Percentiles rank a stretch among this genome's conserved stretches.
These are phyloP conservation scores for Heteromyza rotundicornis DNA, from an alignment of 2,888 invertebrate species.

Conservation along the genomic window DNA sequence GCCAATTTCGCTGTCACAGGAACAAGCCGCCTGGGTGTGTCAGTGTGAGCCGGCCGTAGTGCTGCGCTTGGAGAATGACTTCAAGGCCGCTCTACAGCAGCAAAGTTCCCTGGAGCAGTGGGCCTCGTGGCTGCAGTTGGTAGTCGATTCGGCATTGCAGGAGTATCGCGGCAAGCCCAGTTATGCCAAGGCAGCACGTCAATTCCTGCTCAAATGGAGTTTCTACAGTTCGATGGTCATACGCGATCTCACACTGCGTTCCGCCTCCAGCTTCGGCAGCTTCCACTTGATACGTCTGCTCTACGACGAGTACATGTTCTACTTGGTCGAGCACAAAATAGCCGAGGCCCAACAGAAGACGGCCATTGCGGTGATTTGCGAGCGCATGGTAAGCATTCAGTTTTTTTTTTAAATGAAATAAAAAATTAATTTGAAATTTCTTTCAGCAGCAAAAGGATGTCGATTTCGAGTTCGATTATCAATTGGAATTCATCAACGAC, in stretches of 20 bases:
- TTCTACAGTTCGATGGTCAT: conserved; percentile 99
- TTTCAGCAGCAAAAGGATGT: conserved; percentile 51
- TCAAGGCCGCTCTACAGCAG: conserved; percentile 88
- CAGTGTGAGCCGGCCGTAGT: conserved; percentile 86
- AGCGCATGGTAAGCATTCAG: conserved; percentile 58
- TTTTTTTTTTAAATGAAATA: conserved; percentile 6
- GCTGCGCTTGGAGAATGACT: conserved; percentile 87
- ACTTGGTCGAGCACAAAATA: conserved; percentile 95
- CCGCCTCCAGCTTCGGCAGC: conserved; percentile 98
- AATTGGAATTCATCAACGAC: conserved; percentile 55
- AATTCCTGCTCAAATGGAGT: conserved; percentile 97
- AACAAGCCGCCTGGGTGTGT: conserved; percentile 96
- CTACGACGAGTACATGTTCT: conserved; percentile 99
- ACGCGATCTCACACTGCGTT: conserved; percentile 91
- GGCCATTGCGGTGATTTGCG: conserved; percentile 91
- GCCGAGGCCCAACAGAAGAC: conserved; percentile 89
- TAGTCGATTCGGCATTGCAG: conserved; percentile 87
- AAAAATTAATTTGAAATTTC: not conserved
- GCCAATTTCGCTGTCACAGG: conserved; percentile 37
- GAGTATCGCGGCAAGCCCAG: conserved; percentile 84
- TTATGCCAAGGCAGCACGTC: conserved; percentile 84
- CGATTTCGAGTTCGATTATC: conserved; percentile 59
- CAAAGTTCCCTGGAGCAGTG: conserved; percentile 95
- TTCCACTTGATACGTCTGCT: conserved; percentile 97
- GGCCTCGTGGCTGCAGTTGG: conserved; percentile 96